Evolutionary conservation across 2,797 vertebrate genomes (phyloP).

Genomic region (Schizopygopsis pylzovi): DNA sequence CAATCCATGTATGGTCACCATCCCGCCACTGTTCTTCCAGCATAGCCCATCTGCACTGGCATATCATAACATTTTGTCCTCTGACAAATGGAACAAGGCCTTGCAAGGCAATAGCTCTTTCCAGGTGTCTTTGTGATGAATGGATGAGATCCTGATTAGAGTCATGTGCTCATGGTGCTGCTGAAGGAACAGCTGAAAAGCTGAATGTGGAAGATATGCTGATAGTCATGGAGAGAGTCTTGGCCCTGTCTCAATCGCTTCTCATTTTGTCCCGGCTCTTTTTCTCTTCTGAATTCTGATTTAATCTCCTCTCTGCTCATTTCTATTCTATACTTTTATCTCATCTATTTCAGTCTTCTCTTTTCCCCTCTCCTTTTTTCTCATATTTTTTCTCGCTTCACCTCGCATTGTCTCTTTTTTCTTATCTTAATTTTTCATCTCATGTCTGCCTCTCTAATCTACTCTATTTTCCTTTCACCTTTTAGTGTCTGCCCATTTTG

Average conservation of each 20-base stretch:
- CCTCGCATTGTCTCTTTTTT: neutral
- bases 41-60: neutral
- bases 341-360: neutral
- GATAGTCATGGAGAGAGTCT: neutral
- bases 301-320: neutral
- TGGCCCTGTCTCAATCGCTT: neutral
- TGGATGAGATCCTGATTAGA: slow-evolving; percentile 5
- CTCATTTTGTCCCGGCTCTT: neutral
- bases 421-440: too few species aligned
- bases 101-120: slow-evolving; percentile 4
- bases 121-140: slow-evolving; percentile 15
- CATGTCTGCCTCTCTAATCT: too few species aligned
- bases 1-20: neutral
- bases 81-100: slow-evolving; percentile 17
- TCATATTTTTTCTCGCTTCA: neutral
- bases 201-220: neutral
- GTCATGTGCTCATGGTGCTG: neutral
- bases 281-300: neutral
- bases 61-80: neutral
- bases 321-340: neutral
- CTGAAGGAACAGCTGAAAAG: neutral
- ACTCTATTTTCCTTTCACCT: too few species aligned
- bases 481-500: too few species aligned
- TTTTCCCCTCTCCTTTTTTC: neutral
- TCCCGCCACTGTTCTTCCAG: neutral